Evolutionary conservation across 2,888 invertebrate species (phyloP).

Genomic region (Agriopis marginaria): DNA sequence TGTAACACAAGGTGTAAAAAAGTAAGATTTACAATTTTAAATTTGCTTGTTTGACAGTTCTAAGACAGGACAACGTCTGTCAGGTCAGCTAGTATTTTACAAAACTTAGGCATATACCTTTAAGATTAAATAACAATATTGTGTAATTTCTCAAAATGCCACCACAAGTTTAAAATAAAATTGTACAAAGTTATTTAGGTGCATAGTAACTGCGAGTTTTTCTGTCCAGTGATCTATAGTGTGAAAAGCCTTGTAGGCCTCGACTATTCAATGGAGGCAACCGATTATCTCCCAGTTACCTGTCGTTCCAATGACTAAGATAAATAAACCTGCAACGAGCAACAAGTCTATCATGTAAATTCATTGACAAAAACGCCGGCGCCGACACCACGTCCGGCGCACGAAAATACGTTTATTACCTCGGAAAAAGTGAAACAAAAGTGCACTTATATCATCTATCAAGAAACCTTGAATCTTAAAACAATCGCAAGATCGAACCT

Average conservation of each 20-base stretch:
- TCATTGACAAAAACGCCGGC: conserved; percentile 34
- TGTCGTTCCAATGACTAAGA: conserved; percentile 28
- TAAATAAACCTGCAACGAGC: conserved; percentile 26
- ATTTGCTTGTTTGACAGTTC: too few species aligned
- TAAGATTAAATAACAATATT: neutral
- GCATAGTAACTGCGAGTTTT: conserved; percentile 1
- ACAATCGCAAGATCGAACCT: conserved; percentile 63
- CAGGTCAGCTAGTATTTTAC: too few species aligned
- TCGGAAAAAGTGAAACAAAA: conserved; percentile 41
- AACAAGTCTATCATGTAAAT: conserved; percentile 43
- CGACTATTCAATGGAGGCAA: conserved; percentile 12
- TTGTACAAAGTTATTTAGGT: neutral
- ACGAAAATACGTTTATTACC: conserved; percentile 39
- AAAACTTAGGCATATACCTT: too few species aligned
- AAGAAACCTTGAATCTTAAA: conserved; percentile 55
- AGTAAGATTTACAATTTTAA: too few species aligned
- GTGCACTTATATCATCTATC: conserved; percentile 48
- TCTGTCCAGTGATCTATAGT: conserved; percentile 16
- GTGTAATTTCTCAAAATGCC: neutral
- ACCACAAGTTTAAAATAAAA: neutral
- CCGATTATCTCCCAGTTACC: conserved; percentile 21
- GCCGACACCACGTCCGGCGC: conserved; percentile 35
- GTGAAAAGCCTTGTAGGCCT: conserved; percentile 7
- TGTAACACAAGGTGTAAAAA: too few species aligned
- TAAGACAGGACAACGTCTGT: too few species aligned